Base-by-base conservation (phyloP, 1,140 invertebrate species). In the Choristoneura fumiferana region DNA sequence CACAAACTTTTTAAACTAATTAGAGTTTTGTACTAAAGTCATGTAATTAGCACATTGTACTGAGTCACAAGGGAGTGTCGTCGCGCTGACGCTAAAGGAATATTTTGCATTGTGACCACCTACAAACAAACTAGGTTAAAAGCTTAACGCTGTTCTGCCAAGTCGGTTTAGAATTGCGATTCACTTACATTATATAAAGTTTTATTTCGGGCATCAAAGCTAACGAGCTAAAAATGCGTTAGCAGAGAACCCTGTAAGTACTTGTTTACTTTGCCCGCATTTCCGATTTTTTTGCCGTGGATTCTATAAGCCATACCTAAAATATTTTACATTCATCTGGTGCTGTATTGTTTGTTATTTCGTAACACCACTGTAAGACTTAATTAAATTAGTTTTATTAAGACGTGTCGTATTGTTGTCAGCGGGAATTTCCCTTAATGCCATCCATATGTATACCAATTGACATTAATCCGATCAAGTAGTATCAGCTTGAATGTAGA, bases 401-500 rank as follows among this genome's bases (percentile, higher is more conserved):
- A 29, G 22, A 29, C 22, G 6, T n/a, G n/a, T n/a, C n/a, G 6
- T 9, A 6, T 22, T 49, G 12, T 49, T 49, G 18, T 49, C 43
- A 49, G 43, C 18, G 22, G 12, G 17, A 33, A 18, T 29, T 12
- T 29, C 18, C 18, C 18, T 18, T 29, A 13, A 17, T 1, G 5
- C 43, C 4, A 49, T 49, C 10, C 18, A 29, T 12, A 49, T 13
- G 43, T 49, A 49, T 49, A 49, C 22, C 35, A 54, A 45, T 38
- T 60, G 71, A 72, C 71, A 73, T 45, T 81, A 77, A 81, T 79
- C 74, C 78, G 60, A 65, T 74, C 65, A 65, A 65, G 67, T 63
- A 62, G 66, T 76, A 80, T 79, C n/a, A 70, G 77, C 76, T 78
- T 79, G 69, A 71, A 69, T 67, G 67, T 69, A 69, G 22, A 49